Percentiles rank a stretch among this genome's conserved stretches.
These are phyloP conservation scores for Daboia siamensis DNA, from an alignment of 2,113 vertebrate genomes.

Conservation along the genomic window DNA sequence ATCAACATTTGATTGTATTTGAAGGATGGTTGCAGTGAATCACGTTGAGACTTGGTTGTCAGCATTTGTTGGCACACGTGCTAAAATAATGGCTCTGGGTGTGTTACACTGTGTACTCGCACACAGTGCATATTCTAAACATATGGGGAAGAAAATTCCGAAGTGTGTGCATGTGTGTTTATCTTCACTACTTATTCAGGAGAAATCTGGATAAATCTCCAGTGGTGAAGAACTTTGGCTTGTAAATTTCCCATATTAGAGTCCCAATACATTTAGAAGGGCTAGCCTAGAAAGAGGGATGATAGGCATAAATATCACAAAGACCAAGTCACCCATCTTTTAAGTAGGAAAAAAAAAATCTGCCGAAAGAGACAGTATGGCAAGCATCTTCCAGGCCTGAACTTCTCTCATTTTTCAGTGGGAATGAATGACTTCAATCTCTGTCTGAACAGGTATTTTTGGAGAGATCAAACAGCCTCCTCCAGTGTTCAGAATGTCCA, in stretches of 20 bases:
- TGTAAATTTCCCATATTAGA: not conserved
- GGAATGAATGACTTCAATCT: not conserved
- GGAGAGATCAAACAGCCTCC: not conserved
- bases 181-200: not conserved
- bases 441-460: not conserved
- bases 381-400: not conserved
- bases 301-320: not conserved
- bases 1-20: conserved; percentile 32
- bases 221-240: not conserved
- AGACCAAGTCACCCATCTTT: not conserved
- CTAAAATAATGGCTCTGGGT: not conserved
- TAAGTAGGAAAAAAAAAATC: not conserved
- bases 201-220: not conserved
- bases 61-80: not conserved
- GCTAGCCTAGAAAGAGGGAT: not conserved
- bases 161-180: not conserved
- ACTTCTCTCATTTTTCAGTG: not conserved
- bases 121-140: not conserved
- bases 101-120: not conserved
- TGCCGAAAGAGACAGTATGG: not conserved
- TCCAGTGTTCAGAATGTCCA: not conserved
- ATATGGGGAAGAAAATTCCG: not conserved
- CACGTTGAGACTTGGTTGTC: conserved; percentile 10
- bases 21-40: rapidly evolving
- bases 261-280: not conserved